Base-by-base conservation (phyloP, 2,797 vertebrate genomes). In the Tadarida brasiliensis region DNA sequence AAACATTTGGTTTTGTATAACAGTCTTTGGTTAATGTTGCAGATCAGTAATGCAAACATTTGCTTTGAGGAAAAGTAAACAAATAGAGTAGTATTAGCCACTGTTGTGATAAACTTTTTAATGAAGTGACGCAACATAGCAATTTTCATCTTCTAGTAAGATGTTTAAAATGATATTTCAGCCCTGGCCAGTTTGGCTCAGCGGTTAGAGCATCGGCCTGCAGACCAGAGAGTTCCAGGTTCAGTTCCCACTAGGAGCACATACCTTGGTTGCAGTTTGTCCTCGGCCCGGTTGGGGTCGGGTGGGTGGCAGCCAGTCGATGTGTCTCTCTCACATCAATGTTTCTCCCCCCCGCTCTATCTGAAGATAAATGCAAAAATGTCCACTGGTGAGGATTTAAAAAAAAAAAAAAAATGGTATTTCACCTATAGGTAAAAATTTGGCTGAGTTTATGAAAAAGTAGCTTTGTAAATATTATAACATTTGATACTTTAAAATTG, bases 61-160 rank as follows among this genome's bases (percentile, higher is more conserved):
- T 92, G 65, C 39, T 94, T 82, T 95, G 68, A 90, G n/a, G 44
- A 90, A 76, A 94, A 86, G 47, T 35, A 77, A 92, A 90, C 3
- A 19, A 63, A 0, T 26, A 56, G 24, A 26, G 12, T 81, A 2
- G 82, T 63, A 81, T 24, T 81, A n/a, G 59, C 6, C 11, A 35
- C 11, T 86, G 4, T 28, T 81, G 19, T 56, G 73, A 44, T 68
- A 87, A 28, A 4, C 19, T 54, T 70, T 80, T 92, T 73, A 39
- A 39, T 76, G 51, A 74, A 51, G 28, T 92, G 2, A 78, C 54
- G 30, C n/a, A 81, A 2, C 30, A 54, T 71, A 78, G 28, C 30
- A 91, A 22, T 89, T 67, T 90, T 87, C 11, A 7, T 71, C n/a
- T 92, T 61, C 28, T 77, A 71, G 54, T 22, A 92, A 78, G 87